Conservation (phyloP, 2,888 invertebrate genomes). For the Orthonevra nobilis region DNA sequence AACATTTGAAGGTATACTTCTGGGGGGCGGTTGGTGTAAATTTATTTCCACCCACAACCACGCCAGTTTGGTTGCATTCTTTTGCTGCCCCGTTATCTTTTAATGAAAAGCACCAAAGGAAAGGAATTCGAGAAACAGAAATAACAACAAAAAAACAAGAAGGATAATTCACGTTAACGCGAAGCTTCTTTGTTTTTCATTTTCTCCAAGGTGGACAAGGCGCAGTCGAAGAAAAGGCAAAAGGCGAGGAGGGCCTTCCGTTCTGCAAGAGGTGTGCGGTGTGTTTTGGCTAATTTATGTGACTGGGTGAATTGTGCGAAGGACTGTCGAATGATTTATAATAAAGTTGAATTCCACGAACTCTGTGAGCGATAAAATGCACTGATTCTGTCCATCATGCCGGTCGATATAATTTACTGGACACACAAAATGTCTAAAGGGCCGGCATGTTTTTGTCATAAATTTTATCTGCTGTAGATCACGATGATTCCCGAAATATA, state of each 20-base stretch:
- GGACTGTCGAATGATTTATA: conserved; percentile 51
- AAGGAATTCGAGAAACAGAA: conserved; percentile 5
- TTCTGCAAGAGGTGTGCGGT: conserved; percentile 53
- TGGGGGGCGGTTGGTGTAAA: conserved; percentile 46
- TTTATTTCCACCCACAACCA: conserved; percentile 37
- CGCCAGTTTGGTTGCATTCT: conserved; percentile 45
- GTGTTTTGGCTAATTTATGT: conserved; percentile 61
- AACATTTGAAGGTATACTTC: conserved; percentile 45
- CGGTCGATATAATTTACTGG: too few relatives aligned
- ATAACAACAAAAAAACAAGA: conserved; percentile 27
- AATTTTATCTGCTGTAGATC: too few relatives aligned
- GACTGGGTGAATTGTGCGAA: conserved; percentile 32
- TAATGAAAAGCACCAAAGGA: conserved; percentile 58
- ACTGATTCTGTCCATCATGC: conserved; percentile 13
- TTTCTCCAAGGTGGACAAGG: conserved; percentile 40
- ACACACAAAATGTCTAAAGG: too few relatives aligned
- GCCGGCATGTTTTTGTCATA: too few relatives aligned
- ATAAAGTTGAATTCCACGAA: not conserved
- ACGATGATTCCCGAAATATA: too few relatives aligned
- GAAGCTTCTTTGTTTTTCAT: conserved; percentile 7
- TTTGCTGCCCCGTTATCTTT: conserved; percentile 56
- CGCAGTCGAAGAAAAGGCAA: conserved; percentile 10
- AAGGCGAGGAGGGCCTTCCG: conserved; percentile 1
- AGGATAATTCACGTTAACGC: conserved; percentile 53
- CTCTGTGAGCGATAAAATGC: not conserved